These are phyloP conservation scores for Barypeithes pellucidus DNA, from an alignment of 2,888 invertebrate genomes.

Conservation along the genomic window DNA sequence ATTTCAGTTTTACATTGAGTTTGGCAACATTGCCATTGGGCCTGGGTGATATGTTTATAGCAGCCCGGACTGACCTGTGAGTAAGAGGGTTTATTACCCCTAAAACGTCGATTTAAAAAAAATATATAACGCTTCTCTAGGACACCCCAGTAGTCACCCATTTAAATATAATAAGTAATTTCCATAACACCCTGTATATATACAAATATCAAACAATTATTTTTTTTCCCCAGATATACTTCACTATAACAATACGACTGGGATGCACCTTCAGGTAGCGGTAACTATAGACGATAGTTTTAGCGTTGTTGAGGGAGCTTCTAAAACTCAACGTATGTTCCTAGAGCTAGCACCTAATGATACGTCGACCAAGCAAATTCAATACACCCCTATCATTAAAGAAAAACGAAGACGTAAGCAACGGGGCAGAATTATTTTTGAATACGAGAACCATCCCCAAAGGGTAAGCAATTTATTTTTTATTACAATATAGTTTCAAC, in stretches of 20 bases:
- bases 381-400: conserved; percentile 58
- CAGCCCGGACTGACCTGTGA: too few relatives aligned
- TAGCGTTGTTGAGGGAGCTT: conserved; percentile 59
- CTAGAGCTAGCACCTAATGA: neutral
- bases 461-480: conserved; percentile 66
- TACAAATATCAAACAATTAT: too few relatives aligned
- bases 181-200: too few relatives aligned
- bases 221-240: conserved; percentile 73
- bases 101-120: too few relatives aligned
- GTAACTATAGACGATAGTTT: conserved; percentile 54
- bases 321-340: conserved; percentile 8
- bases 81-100: too few relatives aligned
- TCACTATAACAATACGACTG: conserved; percentile 74
- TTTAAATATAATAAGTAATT: too few relatives aligned
- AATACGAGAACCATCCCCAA: conserved; percentile 69
- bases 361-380: conserved; percentile 34
- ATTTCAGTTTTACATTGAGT: too few relatives aligned
- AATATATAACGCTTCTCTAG: too few relatives aligned
- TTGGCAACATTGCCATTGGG: too few relatives aligned
- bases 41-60: too few relatives aligned
- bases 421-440: conserved; percentile 63
- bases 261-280: conserved; percentile 61
- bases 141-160: too few relatives aligned
- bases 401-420: conserved; percentile 60
- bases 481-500: too few relatives aligned